phyloP scores from a whole-genome alignment of 2,113 vertebrate species.

The Rana temporaria region DNA sequence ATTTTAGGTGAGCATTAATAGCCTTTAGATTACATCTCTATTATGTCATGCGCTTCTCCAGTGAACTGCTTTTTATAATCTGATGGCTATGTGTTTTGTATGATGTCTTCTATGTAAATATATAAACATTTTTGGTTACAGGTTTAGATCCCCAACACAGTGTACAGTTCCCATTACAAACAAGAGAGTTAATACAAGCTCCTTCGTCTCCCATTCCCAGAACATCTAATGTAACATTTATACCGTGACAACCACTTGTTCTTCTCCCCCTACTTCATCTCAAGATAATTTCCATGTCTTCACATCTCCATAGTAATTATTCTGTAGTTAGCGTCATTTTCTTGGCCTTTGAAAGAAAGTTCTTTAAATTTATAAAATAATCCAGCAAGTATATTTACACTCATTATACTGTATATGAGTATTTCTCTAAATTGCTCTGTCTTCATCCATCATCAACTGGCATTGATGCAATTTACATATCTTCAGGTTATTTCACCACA shows the following conservation, averaged over 20 bases:
- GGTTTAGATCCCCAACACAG: no score
- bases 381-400: constrained; percentile 12
- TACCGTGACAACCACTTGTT: neutral
- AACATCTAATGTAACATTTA: constrained; percentile 1
- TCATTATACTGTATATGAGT: constrained; percentile 3
- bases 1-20: no score
- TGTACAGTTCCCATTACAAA: neutral
- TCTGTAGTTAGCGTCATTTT: constrained; percentile 15
- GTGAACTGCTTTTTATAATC: no score
- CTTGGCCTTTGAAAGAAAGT: constrained; percentile 17
- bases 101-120: no score
- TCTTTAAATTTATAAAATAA: neutral
- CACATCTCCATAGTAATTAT: constrained; percentile 23
- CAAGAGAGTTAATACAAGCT: neutral
- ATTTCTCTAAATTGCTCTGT: neutral
- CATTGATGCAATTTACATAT: neutral
- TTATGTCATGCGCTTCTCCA: no score
- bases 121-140: no score
- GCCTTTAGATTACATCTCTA: no score
- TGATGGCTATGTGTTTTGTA: no score
- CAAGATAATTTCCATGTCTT: constrained; percentile 10
- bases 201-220: neutral
- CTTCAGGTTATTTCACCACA: neutral
- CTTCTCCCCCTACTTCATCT: neutral
- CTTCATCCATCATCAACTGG: neutral